These are phyloP conservation scores for Alectoris magna DNA, from an alignment of 2,797 vertebrate species.

Conservation along the genomic window DNA sequence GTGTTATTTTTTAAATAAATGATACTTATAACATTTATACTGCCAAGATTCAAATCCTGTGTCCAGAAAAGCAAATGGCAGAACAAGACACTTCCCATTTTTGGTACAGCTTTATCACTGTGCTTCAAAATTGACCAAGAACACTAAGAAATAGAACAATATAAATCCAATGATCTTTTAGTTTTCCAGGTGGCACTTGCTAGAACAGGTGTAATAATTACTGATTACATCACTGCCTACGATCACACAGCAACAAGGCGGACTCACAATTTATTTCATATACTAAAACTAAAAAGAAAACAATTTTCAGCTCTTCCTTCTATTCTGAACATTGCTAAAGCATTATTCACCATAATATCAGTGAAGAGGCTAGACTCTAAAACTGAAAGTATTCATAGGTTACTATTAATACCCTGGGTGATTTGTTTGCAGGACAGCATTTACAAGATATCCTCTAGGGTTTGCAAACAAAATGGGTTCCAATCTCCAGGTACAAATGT, in stretches of 20 bases:
- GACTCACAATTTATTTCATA: neutral
- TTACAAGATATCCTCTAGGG: neutral
- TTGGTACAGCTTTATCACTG: neutral
- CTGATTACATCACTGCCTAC: neutral
- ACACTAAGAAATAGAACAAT: neutral
- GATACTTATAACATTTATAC: neutral
- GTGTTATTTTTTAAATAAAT: neutral
- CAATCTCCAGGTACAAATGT: neutral
- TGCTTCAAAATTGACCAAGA: neutral
- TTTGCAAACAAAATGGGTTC: neutral
- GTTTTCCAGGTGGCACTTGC: neutral
- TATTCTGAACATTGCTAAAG: constrained; percentile 4
- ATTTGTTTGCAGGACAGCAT: neutral
- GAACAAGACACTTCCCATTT: neutral
- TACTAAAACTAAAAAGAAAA: neutral
- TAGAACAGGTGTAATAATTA: neutral
- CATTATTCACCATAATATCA: neutral
- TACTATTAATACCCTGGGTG: neutral
- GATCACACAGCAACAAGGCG: neutral
- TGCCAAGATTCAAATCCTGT: neutral
- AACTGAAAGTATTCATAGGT: neutral
- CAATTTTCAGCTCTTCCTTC: neutral
- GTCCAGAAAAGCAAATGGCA: neutral
- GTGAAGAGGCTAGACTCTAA: neutral
- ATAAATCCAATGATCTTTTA: neutral